Evolutionary conservation across 1,140 invertebrate genomes (phyloP).

Genomic region (Scaptodrosophila lebanonensis): DNA sequence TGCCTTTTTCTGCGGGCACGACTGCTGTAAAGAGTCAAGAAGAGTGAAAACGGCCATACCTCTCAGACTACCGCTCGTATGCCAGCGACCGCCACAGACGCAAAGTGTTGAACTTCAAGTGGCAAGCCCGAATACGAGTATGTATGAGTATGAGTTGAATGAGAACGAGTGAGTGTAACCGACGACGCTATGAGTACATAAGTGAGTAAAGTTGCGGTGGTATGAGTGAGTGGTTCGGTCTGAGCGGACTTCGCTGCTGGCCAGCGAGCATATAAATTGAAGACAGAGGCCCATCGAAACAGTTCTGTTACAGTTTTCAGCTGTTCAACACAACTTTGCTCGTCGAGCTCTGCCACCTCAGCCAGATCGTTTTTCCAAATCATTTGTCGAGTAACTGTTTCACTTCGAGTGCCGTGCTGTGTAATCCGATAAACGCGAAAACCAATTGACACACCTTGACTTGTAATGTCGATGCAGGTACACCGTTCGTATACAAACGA

Average conservation of each 20-base stretch:
- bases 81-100: no score
- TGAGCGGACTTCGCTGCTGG: conserved; percentile 9
- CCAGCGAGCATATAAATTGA: conserved; percentile 61
- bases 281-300: conserved; percentile 34
- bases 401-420: neutral
- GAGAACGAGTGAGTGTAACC: no score
- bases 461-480: conserved; percentile 74
- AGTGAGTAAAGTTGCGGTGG: neutral
- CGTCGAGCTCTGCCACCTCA: conserved; percentile 17
- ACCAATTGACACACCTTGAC: conserved; percentile 49
- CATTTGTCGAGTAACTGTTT: no score
- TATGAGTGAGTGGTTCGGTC: neutral
- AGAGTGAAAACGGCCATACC: no score
- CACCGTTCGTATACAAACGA: conserved; percentile 62
- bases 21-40: no score
- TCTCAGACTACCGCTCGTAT: no score
- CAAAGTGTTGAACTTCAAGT: no score
- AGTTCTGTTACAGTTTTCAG: conserved; percentile 69
- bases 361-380: no score
- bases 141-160: no score
- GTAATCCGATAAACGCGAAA: neutral
- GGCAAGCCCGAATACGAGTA: no score
- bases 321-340: conserved; percentile 68
- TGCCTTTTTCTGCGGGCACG: no score
- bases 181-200: no score